These are phyloP conservation scores for Pristiophorus japonicus DNA, from an alignment of 2,113 vertebrate genomes.

Conservation along the genomic window DNA sequence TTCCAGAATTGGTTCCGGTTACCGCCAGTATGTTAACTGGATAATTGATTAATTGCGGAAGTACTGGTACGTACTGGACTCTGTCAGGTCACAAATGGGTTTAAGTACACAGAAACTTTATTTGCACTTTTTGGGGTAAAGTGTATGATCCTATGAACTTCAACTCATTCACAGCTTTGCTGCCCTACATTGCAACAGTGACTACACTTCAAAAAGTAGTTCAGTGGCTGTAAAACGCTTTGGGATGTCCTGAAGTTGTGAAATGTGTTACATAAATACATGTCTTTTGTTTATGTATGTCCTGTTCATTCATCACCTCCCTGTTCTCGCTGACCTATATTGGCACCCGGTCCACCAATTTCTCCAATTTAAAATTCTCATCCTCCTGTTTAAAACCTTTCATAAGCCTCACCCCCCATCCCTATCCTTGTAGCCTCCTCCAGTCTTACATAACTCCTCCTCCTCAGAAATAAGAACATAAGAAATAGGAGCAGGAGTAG, in stretches of 20 bases:
- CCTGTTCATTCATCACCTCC: too few relatives aligned
- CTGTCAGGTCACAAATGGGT: not conserved
- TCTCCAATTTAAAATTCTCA: not conserved
- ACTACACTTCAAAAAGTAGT: not conserved
- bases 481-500: too few relatives aligned
- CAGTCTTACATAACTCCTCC: not conserved
- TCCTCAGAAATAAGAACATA: too few relatives aligned
- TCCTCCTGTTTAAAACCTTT: not conserved
- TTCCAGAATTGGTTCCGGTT: not conserved
- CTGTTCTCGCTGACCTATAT: not conserved
- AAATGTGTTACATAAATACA: not conserved
- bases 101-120: not conserved
- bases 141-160: not conserved
- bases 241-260: not conserved
- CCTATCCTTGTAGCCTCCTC: not conserved
- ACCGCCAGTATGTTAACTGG: not conserved
- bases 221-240: not conserved
- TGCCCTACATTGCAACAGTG: not conserved
- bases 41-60: constrained; percentile 1
- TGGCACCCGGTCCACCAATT: not conserved
- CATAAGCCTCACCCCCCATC: not conserved
- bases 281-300: not conserved
- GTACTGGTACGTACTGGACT: too few relatives aligned
- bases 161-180: not conserved
- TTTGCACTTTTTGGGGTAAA: not conserved